Evolutionary conservation across 92 coral and sea anemone species (phyloP).

Genomic region (Palythoa heliodiscus): DNA sequence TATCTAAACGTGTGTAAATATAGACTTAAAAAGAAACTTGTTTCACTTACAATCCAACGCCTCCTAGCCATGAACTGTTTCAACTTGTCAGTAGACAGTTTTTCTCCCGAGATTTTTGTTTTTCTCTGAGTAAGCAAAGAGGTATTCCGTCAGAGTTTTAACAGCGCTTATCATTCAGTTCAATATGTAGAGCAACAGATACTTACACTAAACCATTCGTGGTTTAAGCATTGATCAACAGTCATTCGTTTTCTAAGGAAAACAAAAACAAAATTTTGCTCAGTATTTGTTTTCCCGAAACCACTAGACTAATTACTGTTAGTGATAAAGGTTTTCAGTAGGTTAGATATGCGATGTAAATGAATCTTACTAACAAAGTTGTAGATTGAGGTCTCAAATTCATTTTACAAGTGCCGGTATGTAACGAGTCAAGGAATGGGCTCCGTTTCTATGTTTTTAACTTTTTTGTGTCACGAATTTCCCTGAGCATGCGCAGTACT

Average conservation of each 20-base stretch:
- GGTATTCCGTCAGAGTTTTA: not conserved
- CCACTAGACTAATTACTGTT: not conserved
- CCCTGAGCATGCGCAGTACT: too few species aligned
- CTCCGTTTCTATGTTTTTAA: too few species aligned
- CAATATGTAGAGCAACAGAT: not conserved
- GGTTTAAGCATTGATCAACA: constrained; percentile 80
- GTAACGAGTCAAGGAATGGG: too few species aligned
- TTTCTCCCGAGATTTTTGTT: constrained; percentile 84
- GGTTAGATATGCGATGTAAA: too few species aligned
- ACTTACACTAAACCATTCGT: constrained; percentile 87
- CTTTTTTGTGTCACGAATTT: too few species aligned
- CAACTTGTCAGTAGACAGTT: constrained; percentile 94
- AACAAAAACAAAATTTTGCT: not conserved
- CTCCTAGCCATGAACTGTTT: constrained; percentile 97
- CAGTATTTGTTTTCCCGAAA: not conserved
- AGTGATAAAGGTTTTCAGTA: too few species aligned
- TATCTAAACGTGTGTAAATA: not conserved
- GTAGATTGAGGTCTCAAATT: too few species aligned
- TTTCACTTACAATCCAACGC: constrained; percentile 88
- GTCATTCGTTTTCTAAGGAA: constrained; percentile 82
- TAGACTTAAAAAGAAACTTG: not conserved
- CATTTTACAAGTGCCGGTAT: too few species aligned
- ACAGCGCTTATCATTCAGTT: too few species aligned
- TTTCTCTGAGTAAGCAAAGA: constrained; percentile 67
- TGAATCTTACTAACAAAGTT: too few species aligned